Conservation (phyloP, 53 echinoderm and acorn worm species). For the Zoroaster sp. region DNA sequence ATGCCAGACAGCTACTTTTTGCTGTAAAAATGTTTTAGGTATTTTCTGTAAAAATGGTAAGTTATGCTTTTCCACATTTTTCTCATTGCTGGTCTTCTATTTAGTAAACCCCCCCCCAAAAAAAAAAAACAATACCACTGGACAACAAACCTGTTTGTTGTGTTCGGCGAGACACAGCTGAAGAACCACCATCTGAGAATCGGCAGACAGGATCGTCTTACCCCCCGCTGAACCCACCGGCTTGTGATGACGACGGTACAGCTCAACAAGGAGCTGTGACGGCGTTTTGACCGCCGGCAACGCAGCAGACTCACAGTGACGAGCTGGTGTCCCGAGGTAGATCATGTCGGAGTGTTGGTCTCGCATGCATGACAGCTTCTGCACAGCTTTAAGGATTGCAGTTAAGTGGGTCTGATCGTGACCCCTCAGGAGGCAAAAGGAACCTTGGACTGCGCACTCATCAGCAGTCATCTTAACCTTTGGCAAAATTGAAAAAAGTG, state of each 20-base stretch:
- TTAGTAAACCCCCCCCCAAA: too few relatives aligned
- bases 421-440: constrained; percentile 5
- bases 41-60: too few relatives aligned
- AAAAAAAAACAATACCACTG: too few relatives aligned
- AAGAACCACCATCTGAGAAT: constrained; percentile 70
- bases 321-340: neutral
- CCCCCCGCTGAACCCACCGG: constrained; percentile 70
- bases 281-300: neutral
- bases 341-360: neutral
- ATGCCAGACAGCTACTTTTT: too few relatives aligned
- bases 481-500: neutral
- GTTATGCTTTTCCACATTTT: too few relatives aligned
- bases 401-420: neutral
- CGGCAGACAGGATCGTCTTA: constrained; percentile 67
- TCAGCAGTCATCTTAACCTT: neutral
- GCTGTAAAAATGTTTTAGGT: too few relatives aligned
- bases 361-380: neutral
- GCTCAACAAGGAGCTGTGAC: constrained; percentile 56
- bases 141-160: constrained; percentile 84
- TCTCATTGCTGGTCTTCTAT: too few relatives aligned
- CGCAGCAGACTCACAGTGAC: neutral
- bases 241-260: constrained; percentile 53
- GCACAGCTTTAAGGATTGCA: neutral
- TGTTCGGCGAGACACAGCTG: constrained; percentile 78
- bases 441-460: neutral